phyloP scores from a whole-genome alignment of 2,113 vertebrate genomes.

The Atlantisia rogersi region DNA sequence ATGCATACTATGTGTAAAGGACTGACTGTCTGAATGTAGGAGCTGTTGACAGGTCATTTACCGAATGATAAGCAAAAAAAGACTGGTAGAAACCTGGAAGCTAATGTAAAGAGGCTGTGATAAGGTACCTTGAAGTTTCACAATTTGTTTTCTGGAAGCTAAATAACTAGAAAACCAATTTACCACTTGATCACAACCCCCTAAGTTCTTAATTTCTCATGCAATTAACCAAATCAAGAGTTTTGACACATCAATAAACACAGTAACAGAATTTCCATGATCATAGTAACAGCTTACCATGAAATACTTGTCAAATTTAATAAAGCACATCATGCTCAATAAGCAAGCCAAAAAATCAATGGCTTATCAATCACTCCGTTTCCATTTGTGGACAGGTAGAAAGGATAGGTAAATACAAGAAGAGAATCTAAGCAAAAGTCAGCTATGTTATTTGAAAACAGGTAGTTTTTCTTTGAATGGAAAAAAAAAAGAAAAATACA shows the following conservation, averaged over 20 bases:
- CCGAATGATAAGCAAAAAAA: neutral
- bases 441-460: neutral
- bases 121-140: neutral
- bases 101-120: neutral
- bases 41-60: neutral
- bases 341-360: neutral
- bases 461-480: neutral
- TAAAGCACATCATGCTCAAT: neutral
- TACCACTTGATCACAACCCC: neutral
- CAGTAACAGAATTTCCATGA: neutral
- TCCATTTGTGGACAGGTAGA: neutral
- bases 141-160: conserved; percentile 2
- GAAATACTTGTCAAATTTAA: neutral
- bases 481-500: neutral
- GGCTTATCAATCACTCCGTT: neutral
- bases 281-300: neutral
- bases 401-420: neutral
- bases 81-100: neutral
- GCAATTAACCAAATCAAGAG: conserved; percentile 16
- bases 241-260: neutral
- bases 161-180: conserved; percentile 36
- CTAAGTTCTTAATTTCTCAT: conserved; percentile 6
- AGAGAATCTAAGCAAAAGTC: neutral
- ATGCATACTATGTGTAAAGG: neutral
- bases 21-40: neutral